Evolutionary conservation across 2,113 vertebrate genomes (phyloP).

Genomic region (Murina feae): DNA sequence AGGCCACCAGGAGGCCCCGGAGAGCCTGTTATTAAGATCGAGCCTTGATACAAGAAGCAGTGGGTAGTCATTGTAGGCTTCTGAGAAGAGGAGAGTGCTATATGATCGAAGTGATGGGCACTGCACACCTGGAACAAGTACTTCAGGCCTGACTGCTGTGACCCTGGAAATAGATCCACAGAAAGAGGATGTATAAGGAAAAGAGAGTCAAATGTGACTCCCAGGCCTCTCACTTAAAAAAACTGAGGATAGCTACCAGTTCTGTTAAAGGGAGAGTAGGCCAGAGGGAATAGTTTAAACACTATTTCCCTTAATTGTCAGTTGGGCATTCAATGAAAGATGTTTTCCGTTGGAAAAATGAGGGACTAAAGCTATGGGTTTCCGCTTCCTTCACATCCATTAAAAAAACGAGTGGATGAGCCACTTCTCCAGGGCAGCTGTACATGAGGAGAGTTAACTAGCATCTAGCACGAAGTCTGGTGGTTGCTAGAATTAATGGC

Average conservation of each 20-base stretch:
- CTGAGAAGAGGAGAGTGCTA: background rate
- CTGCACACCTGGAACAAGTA: background rate
- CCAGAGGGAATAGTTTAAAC: background rate
- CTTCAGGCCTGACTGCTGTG: background rate
- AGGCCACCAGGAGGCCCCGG: background rate
- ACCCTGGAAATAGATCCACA: background rate
- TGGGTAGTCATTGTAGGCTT: background rate
- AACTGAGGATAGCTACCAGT: background rate
- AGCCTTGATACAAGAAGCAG: background rate
- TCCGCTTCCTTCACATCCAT: background rate
- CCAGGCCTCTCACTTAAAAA: background rate
- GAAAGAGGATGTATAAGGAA: background rate
- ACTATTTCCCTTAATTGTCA: background rate
- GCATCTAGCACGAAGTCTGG: background rate
- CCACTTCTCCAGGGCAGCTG: background rate
- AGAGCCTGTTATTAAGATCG: background rate
- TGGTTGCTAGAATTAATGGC: background rate
- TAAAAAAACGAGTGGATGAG: background rate
- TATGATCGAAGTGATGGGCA: background rate
- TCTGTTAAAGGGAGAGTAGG: background rate
- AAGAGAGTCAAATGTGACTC: background rate
- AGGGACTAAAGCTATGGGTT: background rate
- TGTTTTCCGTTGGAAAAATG: background rate
- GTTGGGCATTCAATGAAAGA: background rate
- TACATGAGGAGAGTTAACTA: background rate